Conservation (phyloP, 2,113 vertebrate genomes). For the Campylorhamphus procurvoides region DNA sequence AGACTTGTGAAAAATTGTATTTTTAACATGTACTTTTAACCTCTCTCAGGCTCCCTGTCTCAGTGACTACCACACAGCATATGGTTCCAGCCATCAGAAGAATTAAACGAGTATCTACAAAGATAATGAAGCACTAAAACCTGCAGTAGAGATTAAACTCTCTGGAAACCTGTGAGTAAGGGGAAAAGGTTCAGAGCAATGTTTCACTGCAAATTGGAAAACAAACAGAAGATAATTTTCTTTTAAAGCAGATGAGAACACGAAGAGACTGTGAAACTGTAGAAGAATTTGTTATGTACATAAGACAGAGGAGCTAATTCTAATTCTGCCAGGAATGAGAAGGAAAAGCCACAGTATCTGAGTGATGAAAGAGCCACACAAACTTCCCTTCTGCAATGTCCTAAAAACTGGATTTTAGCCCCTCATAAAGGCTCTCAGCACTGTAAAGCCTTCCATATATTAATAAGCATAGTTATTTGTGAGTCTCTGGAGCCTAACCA, state of each 20-base stretch:
- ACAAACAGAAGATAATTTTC: neutral
- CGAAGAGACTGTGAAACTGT: neutral
- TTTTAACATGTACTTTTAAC: slow-evolving; percentile 1
- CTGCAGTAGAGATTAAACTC: neutral
- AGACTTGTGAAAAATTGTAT: slow-evolving; percentile 1
- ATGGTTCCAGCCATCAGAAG: neutral
- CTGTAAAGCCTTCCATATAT: neutral
- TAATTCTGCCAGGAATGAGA: neutral
- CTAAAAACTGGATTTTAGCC: neutral
- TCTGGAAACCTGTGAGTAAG: neutral
- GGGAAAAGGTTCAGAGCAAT: neutral
- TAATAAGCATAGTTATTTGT: neutral
- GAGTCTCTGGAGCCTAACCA: neutral
- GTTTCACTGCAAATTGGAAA: neutral
- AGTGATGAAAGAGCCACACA: neutral
- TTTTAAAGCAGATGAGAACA: neutral
- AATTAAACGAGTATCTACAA: neutral
- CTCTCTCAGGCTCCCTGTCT: neutral
- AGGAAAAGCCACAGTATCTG: neutral
- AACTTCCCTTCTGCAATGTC: neutral
- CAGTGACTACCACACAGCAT: neutral
- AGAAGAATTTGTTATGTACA: neutral
- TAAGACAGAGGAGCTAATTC: neutral
- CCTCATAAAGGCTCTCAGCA: neutral
- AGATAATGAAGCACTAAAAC: slow-evolving; percentile 28